These are phyloP conservation scores for Magallana angulata DNA, from an alignment of 1,140 invertebrate genomes.

Conservation along the genomic window DNA sequence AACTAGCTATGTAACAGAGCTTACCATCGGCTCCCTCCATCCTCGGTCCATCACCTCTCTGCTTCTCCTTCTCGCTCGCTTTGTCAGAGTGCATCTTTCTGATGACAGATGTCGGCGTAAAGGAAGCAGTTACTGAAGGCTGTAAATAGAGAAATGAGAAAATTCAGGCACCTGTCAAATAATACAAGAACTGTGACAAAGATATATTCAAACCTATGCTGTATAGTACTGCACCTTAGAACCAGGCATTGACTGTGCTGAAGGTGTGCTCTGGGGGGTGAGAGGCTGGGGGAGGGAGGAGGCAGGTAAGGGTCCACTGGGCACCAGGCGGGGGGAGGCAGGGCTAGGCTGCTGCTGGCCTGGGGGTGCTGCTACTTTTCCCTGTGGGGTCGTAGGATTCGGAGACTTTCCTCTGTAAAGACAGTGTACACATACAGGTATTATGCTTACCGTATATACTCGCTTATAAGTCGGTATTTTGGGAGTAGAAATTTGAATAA, in stretches of 20 bases:
- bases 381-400: conserved; percentile 46
- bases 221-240: conserved; percentile 12
- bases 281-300: conserved; percentile 19
- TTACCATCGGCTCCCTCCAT: conserved; percentile 10
- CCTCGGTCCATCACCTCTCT: conserved; percentile 49
- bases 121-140: conserved; percentile 81
- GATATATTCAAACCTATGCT: too few relatives aligned
- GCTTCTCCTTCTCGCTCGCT: conserved; percentile 73
- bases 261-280: conserved; percentile 32
- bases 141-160: conserved; percentile 47
- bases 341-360: conserved; percentile 1
- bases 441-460: too few relatives aligned
- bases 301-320: conserved; percentile 1
- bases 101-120: conserved; percentile 93
- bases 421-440: too few relatives aligned
- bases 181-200: background rate
- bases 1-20: too few relatives aligned
- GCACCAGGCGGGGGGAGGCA: background rate
- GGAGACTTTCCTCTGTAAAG: conserved; percentile 58
- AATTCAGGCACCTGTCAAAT: background rate
- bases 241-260: conserved; percentile 36
- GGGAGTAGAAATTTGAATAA: too few relatives aligned
- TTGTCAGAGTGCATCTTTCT: conserved; percentile 94
- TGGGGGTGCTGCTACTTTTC: background rate
- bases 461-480: too few relatives aligned